phyloP scores from a whole-genome alignment of 1,140 invertebrate species.

The Harlomillsia oculata region DNA sequence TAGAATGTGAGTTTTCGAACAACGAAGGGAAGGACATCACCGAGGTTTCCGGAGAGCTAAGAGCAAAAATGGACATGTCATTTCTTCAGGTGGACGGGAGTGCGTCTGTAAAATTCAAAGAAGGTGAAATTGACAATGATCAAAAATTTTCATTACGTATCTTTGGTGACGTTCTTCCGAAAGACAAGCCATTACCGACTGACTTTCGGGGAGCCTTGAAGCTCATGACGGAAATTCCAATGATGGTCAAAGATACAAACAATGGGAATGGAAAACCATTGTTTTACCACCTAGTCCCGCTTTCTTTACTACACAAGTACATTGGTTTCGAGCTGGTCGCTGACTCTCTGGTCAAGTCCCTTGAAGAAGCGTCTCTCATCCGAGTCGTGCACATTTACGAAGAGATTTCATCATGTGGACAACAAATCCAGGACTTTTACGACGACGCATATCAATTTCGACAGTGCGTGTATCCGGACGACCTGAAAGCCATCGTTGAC shows the following conservation, averaged over 20 bases:
- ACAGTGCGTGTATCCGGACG: not conserved
- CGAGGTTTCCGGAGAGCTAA: not conserved
- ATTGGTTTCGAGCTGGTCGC: not conserved
- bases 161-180: conserved; percentile 9
- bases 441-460: not conserved
- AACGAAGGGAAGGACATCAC: not conserved
- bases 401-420: not conserved
- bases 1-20: not conserved
- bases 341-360: not conserved
- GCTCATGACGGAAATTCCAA: not conserved
- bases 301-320: not conserved
- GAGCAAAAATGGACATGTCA: not conserved
- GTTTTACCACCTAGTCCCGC: not conserved
- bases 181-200: not conserved
- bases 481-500: not conserved
- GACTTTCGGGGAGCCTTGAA: conserved; percentile 4
- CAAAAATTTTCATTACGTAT: not conserved
- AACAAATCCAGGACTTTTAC: conserved; percentile 13
- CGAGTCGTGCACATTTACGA: conserved; percentile 1
- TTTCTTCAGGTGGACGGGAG: not conserved
- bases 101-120: not conserved
- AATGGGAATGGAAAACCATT: conserved; percentile 13
- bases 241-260: not conserved
- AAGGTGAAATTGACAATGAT: not conserved
- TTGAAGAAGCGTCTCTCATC: not conserved